phyloP scores from a whole-genome alignment of 2,113 vertebrate species.

The Garra rufa region DNA sequence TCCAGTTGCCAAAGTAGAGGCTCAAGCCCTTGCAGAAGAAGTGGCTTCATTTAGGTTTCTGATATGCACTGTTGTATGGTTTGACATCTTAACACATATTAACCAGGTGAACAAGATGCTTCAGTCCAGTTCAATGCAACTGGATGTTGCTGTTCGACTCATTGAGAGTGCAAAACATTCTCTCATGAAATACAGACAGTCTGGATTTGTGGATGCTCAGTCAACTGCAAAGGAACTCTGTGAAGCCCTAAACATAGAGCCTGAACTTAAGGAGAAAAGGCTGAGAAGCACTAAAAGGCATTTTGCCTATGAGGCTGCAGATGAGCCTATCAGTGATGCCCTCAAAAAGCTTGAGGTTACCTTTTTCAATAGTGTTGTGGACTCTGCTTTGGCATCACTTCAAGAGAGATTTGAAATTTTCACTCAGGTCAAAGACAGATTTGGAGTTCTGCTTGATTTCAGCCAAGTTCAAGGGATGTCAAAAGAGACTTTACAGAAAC shows the following conservation, averaged over 20 bases:
- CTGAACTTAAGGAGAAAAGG: slow-evolving; percentile 33
- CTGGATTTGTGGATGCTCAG: slow-evolving; percentile 24
- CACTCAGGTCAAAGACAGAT: slow-evolving; percentile 13
- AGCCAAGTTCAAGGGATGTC: not conserved
- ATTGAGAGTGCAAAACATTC: not conserved
- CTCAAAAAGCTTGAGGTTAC: slow-evolving; percentile 27
- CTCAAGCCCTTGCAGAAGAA: slow-evolving; percentile 37
- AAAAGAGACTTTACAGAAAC: too few relatives aligned
- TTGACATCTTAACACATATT: slow-evolving; percentile 21
- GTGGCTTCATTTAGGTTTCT: slow-evolving; percentile 39
- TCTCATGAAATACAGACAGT: slow-evolving; percentile 1
- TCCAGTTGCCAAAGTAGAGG: slow-evolving; percentile 22
- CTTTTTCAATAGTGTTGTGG: slow-evolving; percentile 44
- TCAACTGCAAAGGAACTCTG: slow-evolving; percentile 15
- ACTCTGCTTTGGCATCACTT: slow-evolving; percentile 13
- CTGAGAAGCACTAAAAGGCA: slow-evolving; percentile 25
- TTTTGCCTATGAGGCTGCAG: slow-evolving; percentile 28
- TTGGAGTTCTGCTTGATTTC: slow-evolving; percentile 36
- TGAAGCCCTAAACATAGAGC: slow-evolving; percentile 29
- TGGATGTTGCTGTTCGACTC: slow-evolving; percentile 5
- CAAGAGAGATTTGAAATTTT: slow-evolving; percentile 19
- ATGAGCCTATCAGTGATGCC: slow-evolving; percentile 44
- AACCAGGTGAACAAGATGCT: slow-evolving; percentile 29
- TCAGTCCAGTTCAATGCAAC: slow-evolving; percentile 17
- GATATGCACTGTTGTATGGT: slow-evolving; percentile 29